Conservation (phyloP, 2,888 invertebrate genomes). For the Sialis fuliginosa region DNA sequence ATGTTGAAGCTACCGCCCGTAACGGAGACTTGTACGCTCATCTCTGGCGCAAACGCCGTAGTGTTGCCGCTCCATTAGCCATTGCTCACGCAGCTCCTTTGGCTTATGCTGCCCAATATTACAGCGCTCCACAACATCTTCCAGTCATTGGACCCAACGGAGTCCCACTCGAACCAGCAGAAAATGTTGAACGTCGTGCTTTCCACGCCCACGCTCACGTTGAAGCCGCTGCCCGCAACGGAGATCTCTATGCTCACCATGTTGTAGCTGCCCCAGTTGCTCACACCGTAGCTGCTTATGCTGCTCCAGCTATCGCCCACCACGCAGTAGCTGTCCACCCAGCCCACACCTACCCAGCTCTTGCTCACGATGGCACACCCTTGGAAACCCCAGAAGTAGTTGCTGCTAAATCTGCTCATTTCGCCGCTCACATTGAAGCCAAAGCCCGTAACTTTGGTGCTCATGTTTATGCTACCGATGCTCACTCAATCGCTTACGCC, state of each 20-base stretch:
- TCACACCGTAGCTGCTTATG: no score
- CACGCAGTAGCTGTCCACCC: no score
- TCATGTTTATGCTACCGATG: no score
- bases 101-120: conserved; percentile 9
- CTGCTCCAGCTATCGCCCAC: no score
- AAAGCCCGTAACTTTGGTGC: no score
- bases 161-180: conserved; percentile 7
- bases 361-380: no score
- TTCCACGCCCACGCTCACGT: conserved; percentile 10
- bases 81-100: neutral
- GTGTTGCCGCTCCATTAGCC: neutral
- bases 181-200: neutral
- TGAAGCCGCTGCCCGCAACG: neutral
- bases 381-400: no score
- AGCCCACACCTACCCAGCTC: no score
- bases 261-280: no score
- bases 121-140: conserved; percentile 3
- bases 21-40: conserved; percentile 30
- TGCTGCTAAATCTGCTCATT: no score
- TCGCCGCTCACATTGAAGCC: no score
- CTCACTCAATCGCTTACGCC: no score
- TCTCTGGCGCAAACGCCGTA: neutral
- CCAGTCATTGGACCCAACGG: conserved; percentile 3
- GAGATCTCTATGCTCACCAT: neutral
- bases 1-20: conserved; percentile 29